These are phyloP conservation scores for Calephelis virginiensis DNA, from an alignment of 1,140 invertebrate species.

Conservation along the genomic window DNA sequence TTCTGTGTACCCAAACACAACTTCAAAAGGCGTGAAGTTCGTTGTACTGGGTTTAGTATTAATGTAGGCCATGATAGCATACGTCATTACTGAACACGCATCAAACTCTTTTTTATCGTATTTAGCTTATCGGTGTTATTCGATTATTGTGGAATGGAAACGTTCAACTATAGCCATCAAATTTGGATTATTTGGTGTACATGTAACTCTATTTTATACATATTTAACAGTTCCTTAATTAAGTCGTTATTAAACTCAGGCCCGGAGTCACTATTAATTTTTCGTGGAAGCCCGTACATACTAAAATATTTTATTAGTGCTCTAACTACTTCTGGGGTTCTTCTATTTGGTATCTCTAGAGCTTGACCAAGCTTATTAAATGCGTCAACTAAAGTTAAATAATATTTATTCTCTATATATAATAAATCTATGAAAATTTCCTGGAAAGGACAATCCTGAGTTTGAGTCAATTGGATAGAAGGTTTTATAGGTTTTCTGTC, in stretches of 20 bases:
- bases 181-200: conserved; percentile 35
- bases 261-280: conserved; percentile 26
- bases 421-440: no score
- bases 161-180: conserved; percentile 34
- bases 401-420: not conserved
- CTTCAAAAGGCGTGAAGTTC: conserved; percentile 36
- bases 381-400: conserved; percentile 5
- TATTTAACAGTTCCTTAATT: no score
- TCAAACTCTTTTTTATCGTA: conserved; percentile 34
- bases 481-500: conserved; percentile 30
- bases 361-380: conserved; percentile 37
- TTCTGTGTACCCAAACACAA: conserved; percentile 42
- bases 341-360: conserved; percentile 20
- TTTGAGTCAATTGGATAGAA: conserved; percentile 23
- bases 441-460: not conserved
- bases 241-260: not conserved
- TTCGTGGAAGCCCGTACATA: not conserved
- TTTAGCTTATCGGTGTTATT: conserved; percentile 37
- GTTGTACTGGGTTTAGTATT: conserved; percentile 34
- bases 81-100: conserved; percentile 32
- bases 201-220: no score
- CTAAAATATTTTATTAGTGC: conserved; percentile 32
- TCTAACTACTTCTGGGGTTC: no score
- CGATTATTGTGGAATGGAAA: conserved; percentile 38
- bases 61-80: conserved; percentile 41